Conservation (phyloP, 2,888 invertebrate species). For the Glomeris marginata region DNA sequence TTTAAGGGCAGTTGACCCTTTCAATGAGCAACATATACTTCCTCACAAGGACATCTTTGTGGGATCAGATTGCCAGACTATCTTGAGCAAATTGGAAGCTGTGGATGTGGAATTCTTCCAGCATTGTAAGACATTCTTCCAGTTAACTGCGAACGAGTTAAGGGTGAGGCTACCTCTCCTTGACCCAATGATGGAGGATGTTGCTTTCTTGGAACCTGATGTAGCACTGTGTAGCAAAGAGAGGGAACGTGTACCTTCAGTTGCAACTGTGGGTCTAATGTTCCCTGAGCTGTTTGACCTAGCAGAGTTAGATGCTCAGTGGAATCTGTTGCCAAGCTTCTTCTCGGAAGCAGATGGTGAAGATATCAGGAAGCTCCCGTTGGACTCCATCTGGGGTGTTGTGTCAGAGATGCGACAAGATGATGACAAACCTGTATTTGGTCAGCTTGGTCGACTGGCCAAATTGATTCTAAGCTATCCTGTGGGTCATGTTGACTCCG, state of each 20-base stretch:
- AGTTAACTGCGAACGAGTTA: slow-evolving; percentile 3
- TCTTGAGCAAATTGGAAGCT: slow-evolving; percentile 1
- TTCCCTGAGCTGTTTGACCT: neutral
- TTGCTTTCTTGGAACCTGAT: slow-evolving; percentile 9
- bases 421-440: slow-evolving; percentile 7
- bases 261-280: neutral
- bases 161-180: slow-evolving; percentile 4
- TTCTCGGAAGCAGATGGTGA: slow-evolving; percentile 5
- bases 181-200: neutral
- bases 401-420: slow-evolving; percentile 7
- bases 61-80: slow-evolving; percentile 4
- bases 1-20: slow-evolving; percentile 3
- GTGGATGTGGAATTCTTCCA: neutral
- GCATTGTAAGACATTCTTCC: slow-evolving; percentile 6
- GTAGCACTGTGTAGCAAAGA: slow-evolving; percentile 1
- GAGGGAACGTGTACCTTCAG: neutral
- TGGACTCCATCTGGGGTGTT: slow-evolving; percentile 11
- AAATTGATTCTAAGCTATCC: slow-evolving; percentile 9
- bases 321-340: slow-evolving; percentile 4
- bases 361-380: slow-evolving; percentile 7
- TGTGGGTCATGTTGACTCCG: neutral
- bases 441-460: slow-evolving; percentile 5
- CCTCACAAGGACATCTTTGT: slow-evolving; percentile 9
- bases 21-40: slow-evolving; percentile 3
- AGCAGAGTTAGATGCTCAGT: slow-evolving; percentile 3